Evolutionary conservation across 2,113 vertebrate genomes (phyloP).

Genomic region (Cavia aperea): DNA sequence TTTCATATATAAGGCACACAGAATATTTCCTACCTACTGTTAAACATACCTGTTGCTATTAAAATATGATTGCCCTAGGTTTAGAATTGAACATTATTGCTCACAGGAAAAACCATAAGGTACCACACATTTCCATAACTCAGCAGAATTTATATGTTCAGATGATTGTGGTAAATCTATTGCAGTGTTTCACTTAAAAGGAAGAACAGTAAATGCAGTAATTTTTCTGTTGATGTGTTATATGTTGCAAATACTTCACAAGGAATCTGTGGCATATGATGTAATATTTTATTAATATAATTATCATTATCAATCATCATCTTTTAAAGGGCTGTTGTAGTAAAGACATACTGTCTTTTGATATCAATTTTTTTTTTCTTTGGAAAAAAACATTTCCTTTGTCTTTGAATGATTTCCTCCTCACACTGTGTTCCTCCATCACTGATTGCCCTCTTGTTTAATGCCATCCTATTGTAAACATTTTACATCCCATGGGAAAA

Average conservation of each 20-base stretch:
- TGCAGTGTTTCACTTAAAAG: neutral
- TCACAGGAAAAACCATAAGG: neutral
- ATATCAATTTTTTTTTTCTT: neutral
- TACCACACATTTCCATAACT: neutral
- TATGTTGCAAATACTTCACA: neutral
- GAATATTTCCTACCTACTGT: neutral
- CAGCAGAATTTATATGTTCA: neutral
- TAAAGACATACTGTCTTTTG: neutral
- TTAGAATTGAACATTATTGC: neutral
- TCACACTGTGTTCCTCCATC: accelerated
- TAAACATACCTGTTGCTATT: neutral
- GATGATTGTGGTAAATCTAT: neutral
- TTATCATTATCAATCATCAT: neutral
- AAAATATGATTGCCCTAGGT: neutral
- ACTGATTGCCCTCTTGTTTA: neutral
- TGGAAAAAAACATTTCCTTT: neutral
- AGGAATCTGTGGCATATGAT: neutral
- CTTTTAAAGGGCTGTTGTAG: neutral
- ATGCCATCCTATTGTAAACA: neutral
- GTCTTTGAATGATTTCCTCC: neutral
- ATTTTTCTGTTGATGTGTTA: neutral
- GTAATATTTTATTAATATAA: neutral
- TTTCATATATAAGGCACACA: neutral
- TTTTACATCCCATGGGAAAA: neutral
- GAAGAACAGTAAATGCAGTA: neutral